Evolutionary conservation across 2,888 invertebrate genomes (phyloP).

Genomic region (Phania funesta): DNA sequence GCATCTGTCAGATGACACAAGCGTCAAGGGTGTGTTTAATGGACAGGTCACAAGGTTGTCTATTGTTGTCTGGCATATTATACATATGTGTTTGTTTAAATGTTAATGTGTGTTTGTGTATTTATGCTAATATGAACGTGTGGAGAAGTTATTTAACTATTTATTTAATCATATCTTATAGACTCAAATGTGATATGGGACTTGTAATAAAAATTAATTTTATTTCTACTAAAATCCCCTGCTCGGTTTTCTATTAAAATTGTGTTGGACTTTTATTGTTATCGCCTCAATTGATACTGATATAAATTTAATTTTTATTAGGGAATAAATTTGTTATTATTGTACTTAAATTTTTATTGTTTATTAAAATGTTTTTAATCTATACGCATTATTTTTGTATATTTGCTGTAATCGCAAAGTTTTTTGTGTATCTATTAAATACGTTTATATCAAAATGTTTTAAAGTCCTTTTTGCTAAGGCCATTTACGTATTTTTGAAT

Average conservation of each 20-base stretch:
- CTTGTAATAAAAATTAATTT: background rate
- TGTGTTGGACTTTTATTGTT: background rate
- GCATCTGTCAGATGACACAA: conserved; percentile 32
- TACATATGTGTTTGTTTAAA: too few species aligned
- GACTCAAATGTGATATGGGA: background rate
- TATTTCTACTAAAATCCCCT: background rate
- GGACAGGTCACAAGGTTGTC: conserved; percentile 22
- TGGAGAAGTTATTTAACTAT: background rate
- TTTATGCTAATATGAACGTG: background rate
- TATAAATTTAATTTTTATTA: background rate
- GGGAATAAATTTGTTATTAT: too few species aligned
- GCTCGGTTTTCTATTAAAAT: background rate
- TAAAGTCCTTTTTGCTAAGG: too few species aligned
- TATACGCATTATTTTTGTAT: too few species aligned
- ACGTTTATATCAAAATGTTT: too few species aligned
- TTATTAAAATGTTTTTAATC: too few species aligned
- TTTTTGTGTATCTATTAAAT: too few species aligned
- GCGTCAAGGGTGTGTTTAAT: conserved; percentile 4
- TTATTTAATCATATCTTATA: conserved; percentile 10
- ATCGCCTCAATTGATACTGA: background rate
- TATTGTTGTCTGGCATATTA: background rate
- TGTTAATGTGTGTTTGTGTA: background rate
- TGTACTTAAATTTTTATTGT: too few species aligned
- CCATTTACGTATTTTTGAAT: too few species aligned
- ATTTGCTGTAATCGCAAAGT: too few species aligned